These are phyloP conservation scores for Lophotis ruficrista DNA, from an alignment of 2,113 vertebrate species.

Conservation along the genomic window DNA sequence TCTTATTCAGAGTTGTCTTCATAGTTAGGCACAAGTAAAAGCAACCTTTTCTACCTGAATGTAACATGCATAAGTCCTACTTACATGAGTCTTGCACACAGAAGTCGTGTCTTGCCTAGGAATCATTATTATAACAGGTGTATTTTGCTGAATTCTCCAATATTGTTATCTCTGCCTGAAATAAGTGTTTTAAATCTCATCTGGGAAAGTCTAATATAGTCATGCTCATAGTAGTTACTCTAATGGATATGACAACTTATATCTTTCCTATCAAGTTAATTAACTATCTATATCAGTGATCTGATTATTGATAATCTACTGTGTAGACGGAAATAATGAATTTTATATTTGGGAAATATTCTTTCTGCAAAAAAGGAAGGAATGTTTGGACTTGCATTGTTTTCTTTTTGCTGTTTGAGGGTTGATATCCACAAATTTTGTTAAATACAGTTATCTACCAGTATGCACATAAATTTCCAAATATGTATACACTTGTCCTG, in stretches of 20 bases:
- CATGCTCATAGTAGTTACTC: neutral
- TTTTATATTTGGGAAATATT: neutral
- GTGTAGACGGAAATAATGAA: neutral
- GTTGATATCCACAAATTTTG: neutral
- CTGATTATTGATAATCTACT: neutral
- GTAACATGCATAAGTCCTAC: neutral
- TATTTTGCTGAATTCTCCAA: neutral
- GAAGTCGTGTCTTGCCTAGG: neutral
- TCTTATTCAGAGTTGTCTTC: neutral
- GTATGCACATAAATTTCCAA: neutral
- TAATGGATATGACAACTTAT: neutral
- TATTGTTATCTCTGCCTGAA: neutral
- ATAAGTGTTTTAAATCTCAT: neutral
- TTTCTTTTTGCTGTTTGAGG: neutral
- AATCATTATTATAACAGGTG: neutral
- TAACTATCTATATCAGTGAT: neutral
- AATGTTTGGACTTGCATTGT: accelerated
- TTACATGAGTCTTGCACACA: neutral
- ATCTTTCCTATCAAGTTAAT: neutral
- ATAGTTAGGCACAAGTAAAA: neutral
- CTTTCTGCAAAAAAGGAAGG: accelerated
- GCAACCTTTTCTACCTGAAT: neutral
- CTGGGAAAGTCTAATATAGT: neutral
- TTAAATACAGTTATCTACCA: neutral
- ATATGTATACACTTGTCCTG: too few species aligned